Percentiles rank a stretch among this genome's conserved stretches.
Evolutionary conservation across 2,113 vertebrate genomes (phyloP).

Genomic region (Motacilla tschutschensis): DNA sequence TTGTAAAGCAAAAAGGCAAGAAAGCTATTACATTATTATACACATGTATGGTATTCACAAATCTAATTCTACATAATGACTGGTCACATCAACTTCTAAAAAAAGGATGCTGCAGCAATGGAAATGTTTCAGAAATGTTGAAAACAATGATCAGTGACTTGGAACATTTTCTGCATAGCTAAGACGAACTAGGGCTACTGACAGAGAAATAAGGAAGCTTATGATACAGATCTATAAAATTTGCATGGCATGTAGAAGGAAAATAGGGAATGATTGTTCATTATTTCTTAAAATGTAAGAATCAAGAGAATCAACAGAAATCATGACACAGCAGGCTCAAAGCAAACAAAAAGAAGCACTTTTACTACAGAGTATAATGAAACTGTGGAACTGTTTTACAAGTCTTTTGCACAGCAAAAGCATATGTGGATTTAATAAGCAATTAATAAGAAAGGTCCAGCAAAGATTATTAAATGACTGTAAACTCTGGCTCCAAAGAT

Average conservation of each 20-base stretch:
- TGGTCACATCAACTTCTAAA: background rate
- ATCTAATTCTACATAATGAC: background rate
- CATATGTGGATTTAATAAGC: background rate
- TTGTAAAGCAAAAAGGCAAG: background rate
- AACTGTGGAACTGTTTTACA: background rate
- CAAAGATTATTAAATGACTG: background rate
- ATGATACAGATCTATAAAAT: background rate
- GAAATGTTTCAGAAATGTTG: background rate
- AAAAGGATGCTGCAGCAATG: background rate
- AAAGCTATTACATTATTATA: background rate
- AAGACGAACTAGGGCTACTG: background rate
- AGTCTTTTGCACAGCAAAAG: background rate
- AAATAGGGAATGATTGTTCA: background rate
- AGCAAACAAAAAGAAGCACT: background rate
- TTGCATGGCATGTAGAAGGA: background rate
- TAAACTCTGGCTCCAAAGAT: conserved; percentile 7
- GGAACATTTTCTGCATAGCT: background rate
- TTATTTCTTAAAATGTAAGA: background rate
- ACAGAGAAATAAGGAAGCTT: background rate
- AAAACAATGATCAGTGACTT: background rate
- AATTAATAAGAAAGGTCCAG: conserved; percentile 4
- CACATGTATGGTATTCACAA: background rate
- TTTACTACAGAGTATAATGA: background rate
- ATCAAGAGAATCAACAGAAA: conserved; percentile 5
- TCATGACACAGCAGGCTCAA: background rate